Base-by-base conservation (phyloP, 2,888 invertebrate genomes). In the Masnerella sp. region DNA sequence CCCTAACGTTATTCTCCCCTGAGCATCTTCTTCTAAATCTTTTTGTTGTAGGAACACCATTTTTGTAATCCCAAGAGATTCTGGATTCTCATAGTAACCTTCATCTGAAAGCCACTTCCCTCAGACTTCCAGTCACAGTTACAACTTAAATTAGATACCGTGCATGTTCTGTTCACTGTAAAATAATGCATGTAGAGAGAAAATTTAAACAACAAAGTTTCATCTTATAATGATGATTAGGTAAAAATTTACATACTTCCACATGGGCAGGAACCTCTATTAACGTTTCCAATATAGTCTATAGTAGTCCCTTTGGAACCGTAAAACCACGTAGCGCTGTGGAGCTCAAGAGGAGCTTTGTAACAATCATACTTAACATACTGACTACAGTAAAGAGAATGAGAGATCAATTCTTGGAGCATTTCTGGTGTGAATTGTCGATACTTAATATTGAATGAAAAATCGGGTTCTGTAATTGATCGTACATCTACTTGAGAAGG, bases 301-400 rank as follows among this genome's bases (percentile, higher is more conserved):
- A 96, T 94, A 0, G 94, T 93, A 62, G 92, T 91, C 82, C 93
- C 93, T 59, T 90, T 90, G 0, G 96, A 96, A 3, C 95, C 95
- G 58, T 93, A 91, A 83, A 96, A 96, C 96, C 96, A 96, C 0
- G 96, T 95, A 1, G 95, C 93, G 68, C 95, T 95, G 82, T 96
- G 95, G 7, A 96, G 87, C 74, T 95, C 95, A 74, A 97, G 86
- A 1, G 96, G 96, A 1, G 96, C 96, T 88, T 94, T 94, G 82
- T 94, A 94, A 81, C 96, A 97, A 81, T 96, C 96, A 82, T 96
- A 97, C 82, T 94, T 95, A 65, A 96, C 94, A 82, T 95, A 93
- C 84, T 96, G 96, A 64, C 94, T 94, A 81, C 96, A 97, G 85
- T 94, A 95, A 45, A 96, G 89, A 0, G 96, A 96, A 86, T 96